Conservation (phyloP, 2,113 vertebrate genomes). For the Benitochromis conjunctus region DNA sequence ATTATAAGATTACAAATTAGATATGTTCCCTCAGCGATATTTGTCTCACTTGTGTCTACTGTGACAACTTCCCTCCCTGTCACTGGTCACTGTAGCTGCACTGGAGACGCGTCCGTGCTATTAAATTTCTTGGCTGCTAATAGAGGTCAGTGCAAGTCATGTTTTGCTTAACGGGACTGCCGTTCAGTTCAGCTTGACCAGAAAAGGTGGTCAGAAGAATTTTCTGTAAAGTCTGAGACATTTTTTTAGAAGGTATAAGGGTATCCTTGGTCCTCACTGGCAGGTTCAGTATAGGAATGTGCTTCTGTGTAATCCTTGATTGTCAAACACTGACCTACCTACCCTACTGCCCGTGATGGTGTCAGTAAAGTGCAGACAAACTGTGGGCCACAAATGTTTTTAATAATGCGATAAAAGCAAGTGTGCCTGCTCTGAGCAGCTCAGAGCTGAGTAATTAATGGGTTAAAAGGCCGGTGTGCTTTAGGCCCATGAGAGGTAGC, state of each 20-base stretch:
- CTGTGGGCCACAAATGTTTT: neutral
- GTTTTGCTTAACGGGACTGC: constrained; percentile 14
- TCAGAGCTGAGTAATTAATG: constrained; percentile 11
- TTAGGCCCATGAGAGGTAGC: constrained; percentile 47
- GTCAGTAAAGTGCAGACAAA: constrained; percentile 52
- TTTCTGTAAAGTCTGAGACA: neutral
- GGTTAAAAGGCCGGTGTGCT: constrained; percentile 48
- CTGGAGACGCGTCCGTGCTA: neutral
- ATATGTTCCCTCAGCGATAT: constrained; percentile 13
- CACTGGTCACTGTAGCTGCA: neutral
- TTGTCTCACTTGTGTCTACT: neutral
- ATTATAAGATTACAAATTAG: constrained; percentile 14
- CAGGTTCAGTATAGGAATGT: constrained; percentile 56
- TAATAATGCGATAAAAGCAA: constrained; percentile 7
- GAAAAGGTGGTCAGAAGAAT: constrained; percentile 5
- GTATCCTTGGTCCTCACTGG: constrained; percentile 30
- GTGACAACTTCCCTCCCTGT: neutral
- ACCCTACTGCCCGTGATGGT: constrained; percentile 4
- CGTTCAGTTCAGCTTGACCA: neutral
- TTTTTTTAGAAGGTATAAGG: neutral
- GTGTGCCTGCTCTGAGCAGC: neutral
- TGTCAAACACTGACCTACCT: constrained; percentile 61
- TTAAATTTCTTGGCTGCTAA: constrained; percentile 31
- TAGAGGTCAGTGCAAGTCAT: constrained; percentile 20
- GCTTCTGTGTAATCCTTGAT: constrained; percentile 66